Base-by-base conservation (phyloP, 1,140 invertebrate genomes). In the Atta cephalotes region DNA sequence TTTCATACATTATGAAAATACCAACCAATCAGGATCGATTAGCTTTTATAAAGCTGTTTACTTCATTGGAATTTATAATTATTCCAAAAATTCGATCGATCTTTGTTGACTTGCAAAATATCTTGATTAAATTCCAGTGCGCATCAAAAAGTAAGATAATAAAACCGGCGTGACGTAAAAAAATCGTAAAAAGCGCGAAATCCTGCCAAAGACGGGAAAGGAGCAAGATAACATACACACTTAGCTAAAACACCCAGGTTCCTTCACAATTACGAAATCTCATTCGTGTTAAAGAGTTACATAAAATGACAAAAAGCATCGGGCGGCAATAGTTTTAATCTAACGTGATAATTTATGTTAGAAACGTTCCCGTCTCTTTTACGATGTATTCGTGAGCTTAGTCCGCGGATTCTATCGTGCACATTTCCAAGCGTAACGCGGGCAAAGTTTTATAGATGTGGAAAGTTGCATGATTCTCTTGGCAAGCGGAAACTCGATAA, bases 401-500 rank as follows among this genome's bases (percentile, higher is more conserved):
- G 12, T n/a, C 25, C 49, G 53, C 53, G 45, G 7, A 60, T 39
- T 82, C 25, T 31, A 35, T 49, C 25, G 39, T 14, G 70, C 56
- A 25, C 39, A 62, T 76, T 84, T 84, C 6, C 70, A 76, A 39
- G 71, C 80, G 68, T 60, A 82, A 82, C 68, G 39, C 68, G 68
- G 39, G 28, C 39, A n/a, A 62, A 62, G 35, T 84, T 84, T 84
- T 76, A 84, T 71, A 35, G 39, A 76, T 18, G 39, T 49, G 31
- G 49, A 63, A 76, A 84, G 70, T 74, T 60, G 56, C 16, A 60
- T 60, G 68, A 72, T 71, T 28, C 80, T 62, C 68, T 82, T 74
- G 80, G 79, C 79, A 60, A 60, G 18, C 53, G 68, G 79, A 82
- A 82, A 31, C 79, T 72, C 79, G 66, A 82, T 82, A 84, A 84